Evolutionary conservation across 2,797 vertebrate genomes (phyloP), one percentile per base, ranked within the genome.

Genomic region (Malurus splendens): DNA sequence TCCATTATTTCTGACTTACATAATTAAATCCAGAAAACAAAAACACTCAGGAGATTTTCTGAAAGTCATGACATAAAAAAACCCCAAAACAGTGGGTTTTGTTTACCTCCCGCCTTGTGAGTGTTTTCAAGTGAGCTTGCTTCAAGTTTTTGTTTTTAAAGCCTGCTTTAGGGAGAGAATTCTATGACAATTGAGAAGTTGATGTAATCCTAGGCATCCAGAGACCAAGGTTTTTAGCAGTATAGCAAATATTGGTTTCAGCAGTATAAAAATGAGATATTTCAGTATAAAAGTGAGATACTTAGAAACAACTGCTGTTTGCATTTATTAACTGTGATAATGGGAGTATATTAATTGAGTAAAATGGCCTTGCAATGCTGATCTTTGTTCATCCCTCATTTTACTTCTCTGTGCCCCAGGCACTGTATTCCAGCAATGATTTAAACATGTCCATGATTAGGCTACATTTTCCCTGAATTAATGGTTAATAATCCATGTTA

Each of bases 1-100:
- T 73, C 62, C 30, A 70, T 59, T 39, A 24, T 67, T 87, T 90
- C 64, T 85, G 64, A 64, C 60, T 83, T 70, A 32, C 38, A 4
- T 50, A 82, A 83, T 87, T 81, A 87, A 93, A 83, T 28, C 32
- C 60, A 83, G 74, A 71, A 73, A 81, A 30, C n/a, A 87, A 66
- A 83, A 86, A 17, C 19, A 72, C 47, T 60, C 6, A 2, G n/a
- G 66, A 85, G 44, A n/a, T 86, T 81, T 93, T 92, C 56, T 75
- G 56, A 70, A 93, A 89, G 48, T 59, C n/a, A 33, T 60, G 45
- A 17, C 39, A 72, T 81, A 33, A 77, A 73, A 82, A 81, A 36
- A 0, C 1, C 4, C 4, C 23, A 18, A 52, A 67, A 39, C 2
- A 54, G 11, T 54, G 59, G 16, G 13, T 36, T 85, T 87, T 14